These are phyloP conservation scores for Bos indicus DNA, from an alignment of 2,113 vertebrate genomes.

Conservation along the genomic window DNA sequence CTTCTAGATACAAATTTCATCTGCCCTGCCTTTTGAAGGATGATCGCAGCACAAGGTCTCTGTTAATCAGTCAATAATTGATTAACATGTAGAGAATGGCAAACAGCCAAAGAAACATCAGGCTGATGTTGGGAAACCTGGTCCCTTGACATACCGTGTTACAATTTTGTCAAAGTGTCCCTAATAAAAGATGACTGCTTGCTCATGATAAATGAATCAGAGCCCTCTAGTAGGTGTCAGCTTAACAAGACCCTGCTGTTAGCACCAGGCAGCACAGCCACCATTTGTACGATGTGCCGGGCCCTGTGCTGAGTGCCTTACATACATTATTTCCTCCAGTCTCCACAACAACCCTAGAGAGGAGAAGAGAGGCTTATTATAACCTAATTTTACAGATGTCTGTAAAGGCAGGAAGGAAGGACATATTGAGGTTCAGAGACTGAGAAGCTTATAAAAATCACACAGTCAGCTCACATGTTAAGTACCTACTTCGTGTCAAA, in stretches of 20 bases:
- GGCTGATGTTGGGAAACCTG: background rate
- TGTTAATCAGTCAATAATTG: conserved; percentile 46
- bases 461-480: background rate
- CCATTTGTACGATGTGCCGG: accelerated
- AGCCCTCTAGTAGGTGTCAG: background rate
- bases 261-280: background rate
- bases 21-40: background rate
- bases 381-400: background rate
- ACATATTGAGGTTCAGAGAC: background rate
- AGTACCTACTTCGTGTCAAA: background rate
- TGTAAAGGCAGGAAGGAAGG: background rate
- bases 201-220: conserved; percentile 19
- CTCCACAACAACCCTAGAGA: background rate
- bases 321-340: background rate
- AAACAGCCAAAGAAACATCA: conserved; percentile 43
- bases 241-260: background rate
- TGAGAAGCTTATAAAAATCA: background rate
- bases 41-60: conserved; percentile 16
- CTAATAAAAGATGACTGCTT: conserved; percentile 1
- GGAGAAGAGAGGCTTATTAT: background rate
- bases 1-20: background rate
- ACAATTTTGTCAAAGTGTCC: conserved; percentile 26
- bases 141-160: background rate
- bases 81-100: background rate
- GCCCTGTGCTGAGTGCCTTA: background rate